These are phyloP conservation scores for Orycteropus afer DNA, from an alignment of 2,113 vertebrate genomes.

Conservation along the genomic window DNA sequence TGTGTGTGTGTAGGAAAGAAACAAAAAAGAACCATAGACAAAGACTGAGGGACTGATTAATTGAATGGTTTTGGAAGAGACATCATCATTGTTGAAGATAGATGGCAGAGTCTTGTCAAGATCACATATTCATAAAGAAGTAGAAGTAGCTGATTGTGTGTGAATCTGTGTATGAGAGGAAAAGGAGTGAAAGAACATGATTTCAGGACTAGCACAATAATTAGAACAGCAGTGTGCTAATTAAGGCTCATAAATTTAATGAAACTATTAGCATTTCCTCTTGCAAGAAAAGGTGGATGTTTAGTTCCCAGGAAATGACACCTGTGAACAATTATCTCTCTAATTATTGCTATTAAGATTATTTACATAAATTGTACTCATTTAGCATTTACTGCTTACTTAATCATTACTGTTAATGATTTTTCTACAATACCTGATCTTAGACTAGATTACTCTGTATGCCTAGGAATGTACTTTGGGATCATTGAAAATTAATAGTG, in stretches of 20 bases:
- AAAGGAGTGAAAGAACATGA: slow-evolving; percentile 27
- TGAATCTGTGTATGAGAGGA: not conserved
- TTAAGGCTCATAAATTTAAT: slow-evolving; percentile 73
- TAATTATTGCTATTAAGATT: slow-evolving; percentile 70
- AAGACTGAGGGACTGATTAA: not conserved
- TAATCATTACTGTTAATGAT: slow-evolving; percentile 55
- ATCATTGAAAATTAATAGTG: not conserved
- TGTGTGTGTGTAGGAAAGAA: no score
- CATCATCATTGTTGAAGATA: not conserved
- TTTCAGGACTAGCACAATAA: slow-evolving; percentile 58
- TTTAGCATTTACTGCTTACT: slow-evolving; percentile 38
- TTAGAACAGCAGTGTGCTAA: slow-evolving; percentile 74
- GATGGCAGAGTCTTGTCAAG: slow-evolving; percentile 10
- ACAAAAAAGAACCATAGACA: not conserved
- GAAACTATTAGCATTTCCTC: slow-evolving; percentile 75
- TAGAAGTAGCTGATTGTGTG: slow-evolving; percentile 2
- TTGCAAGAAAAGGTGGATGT: slow-evolving; percentile 59
- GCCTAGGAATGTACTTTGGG: not conserved
- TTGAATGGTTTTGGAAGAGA: not conserved
- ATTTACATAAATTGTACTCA: slow-evolving; percentile 70
- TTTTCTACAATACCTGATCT: slow-evolving; percentile 47
- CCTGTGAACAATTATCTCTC: slow-evolving; percentile 71
- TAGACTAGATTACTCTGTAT: not conserved
- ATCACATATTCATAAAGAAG: slow-evolving; percentile 5
- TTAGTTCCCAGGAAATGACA: slow-evolving; percentile 56